phyloP scores from a whole-genome alignment of 37 sponge, comb jelly and placozoan genomes.

The Tethya wilhelma region DNA sequence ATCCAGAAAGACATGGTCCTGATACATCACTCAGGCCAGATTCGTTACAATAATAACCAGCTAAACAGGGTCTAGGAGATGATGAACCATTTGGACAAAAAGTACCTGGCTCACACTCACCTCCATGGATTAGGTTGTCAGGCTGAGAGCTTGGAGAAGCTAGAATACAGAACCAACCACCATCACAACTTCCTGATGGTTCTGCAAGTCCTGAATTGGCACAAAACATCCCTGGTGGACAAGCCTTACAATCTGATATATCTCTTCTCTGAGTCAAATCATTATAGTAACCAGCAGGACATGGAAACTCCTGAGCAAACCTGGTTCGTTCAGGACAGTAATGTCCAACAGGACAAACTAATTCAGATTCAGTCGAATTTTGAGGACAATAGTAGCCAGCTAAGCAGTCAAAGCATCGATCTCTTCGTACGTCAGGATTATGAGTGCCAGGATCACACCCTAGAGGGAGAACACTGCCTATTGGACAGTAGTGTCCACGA shows the following conservation, averaged over 20 bases:
- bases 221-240: neutral
- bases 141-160: neutral
- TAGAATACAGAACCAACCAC: slow-evolving; percentile 5
- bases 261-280: neutral
- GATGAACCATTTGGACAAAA: slow-evolving; percentile 3
- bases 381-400: slow-evolving; percentile 2
- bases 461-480: neutral
- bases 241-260: slow-evolving; percentile 1
- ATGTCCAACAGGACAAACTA: slow-evolving; percentile 10
- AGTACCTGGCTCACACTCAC: neutral
- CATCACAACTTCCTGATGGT: neutral
- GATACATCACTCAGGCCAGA: neutral
- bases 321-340: neutral
- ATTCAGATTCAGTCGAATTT: neutral
- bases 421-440: too few species aligned
- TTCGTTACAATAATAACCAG: slow-evolving; percentile 3
- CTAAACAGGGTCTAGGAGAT: neutral
- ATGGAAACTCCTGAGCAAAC: neutral
- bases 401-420: neutral
- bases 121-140: neutral
- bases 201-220: neutral
- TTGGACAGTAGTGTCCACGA: neutral
- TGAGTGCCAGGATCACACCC: neutral
- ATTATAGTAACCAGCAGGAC: neutral
- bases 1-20: slow-evolving; percentile 2